phyloP scores from a whole-genome alignment of 1,140 invertebrate species.

The Micrasema longulum region DNA sequence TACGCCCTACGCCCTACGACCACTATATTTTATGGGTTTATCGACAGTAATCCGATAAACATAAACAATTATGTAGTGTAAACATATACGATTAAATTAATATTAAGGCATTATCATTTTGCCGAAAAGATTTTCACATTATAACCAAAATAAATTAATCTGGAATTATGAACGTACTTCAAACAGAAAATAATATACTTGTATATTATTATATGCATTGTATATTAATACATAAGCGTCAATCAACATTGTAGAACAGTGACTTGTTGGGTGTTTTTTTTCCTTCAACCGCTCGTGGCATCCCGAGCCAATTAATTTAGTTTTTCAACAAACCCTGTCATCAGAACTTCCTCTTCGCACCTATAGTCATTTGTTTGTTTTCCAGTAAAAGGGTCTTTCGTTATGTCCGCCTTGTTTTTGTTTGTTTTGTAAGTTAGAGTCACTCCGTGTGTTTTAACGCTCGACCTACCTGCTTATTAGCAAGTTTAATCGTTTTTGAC shows the following conservation, averaged over 20 bases:
- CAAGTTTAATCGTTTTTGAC: conserved; percentile 20
- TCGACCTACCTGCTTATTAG: conserved; percentile 4
- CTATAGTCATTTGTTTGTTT: conserved; percentile 40
- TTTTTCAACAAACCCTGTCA: conserved; percentile 42
- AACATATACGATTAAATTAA: not conserved
- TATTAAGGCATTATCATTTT: not conserved
- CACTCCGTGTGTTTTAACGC: conserved; percentile 14
- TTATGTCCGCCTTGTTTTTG: conserved; percentile 4
- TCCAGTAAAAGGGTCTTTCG: not conserved
- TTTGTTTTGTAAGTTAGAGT: conserved; percentile 12
- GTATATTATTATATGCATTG: no score
- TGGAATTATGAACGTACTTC: not conserved
- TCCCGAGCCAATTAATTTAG: conserved; percentile 40
- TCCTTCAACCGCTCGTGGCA: conserved; percentile 12
- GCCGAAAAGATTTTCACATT: not conserved
- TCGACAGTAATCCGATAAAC: not conserved
- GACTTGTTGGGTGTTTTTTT: not conserved
- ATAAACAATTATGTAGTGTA: not conserved
- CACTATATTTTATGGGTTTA: no score
- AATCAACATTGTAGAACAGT: not conserved
- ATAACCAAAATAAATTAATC: not conserved
- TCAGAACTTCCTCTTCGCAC: conserved; percentile 41
- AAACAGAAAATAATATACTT: not conserved
- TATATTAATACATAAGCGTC: not conserved
- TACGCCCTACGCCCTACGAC: no score